A percentile compares a stretch with the other conserved stretches of the same genome.
Evolutionary conservation across 2,888 invertebrate genomes (phyloP).

Genomic region (Drosophila rubida): DNA sequence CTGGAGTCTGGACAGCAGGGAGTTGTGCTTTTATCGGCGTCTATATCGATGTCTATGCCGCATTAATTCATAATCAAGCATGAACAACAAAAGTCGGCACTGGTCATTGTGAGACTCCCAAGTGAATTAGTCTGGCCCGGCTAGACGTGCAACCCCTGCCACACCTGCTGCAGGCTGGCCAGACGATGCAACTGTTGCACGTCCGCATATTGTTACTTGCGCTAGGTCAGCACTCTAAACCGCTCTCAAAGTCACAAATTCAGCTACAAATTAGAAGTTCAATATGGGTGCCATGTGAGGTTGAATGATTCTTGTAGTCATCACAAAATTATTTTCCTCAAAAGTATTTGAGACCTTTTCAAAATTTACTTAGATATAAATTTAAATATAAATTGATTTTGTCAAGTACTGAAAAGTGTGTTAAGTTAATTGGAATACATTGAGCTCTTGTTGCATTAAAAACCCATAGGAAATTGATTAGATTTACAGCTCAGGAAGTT

Average conservation of each 20-base stretch:
- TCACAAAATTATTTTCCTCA: too few species aligned
- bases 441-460: neutral
- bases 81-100: constrained; percentile 52
- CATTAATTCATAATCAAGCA: constrained; percentile 62
- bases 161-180: constrained; percentile 19
- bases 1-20: constrained; percentile 2
- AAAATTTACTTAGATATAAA: too few species aligned
- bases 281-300: too few species aligned
- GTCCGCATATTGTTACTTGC: constrained; percentile 4
- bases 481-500: too few species aligned
- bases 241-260: too few species aligned
- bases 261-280: too few species aligned
- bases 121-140: constrained; percentile 23
- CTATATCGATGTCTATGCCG: constrained; percentile 54
- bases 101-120: constrained; percentile 24
- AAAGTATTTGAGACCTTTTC: too few species aligned
- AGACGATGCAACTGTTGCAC: neutral
- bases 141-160: constrained; percentile 14
- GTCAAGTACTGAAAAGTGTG: too few species aligned
- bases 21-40: constrained; percentile 24
- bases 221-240: constrained; percentile 20
- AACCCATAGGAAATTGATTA: too few species aligned
- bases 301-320: too few species aligned
- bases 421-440: too few species aligned
- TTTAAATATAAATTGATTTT: too few species aligned